These are phyloP conservation scores for Vireo griseus DNA, from an alignment of 2,797 vertebrate species.

Conservation along the genomic window DNA sequence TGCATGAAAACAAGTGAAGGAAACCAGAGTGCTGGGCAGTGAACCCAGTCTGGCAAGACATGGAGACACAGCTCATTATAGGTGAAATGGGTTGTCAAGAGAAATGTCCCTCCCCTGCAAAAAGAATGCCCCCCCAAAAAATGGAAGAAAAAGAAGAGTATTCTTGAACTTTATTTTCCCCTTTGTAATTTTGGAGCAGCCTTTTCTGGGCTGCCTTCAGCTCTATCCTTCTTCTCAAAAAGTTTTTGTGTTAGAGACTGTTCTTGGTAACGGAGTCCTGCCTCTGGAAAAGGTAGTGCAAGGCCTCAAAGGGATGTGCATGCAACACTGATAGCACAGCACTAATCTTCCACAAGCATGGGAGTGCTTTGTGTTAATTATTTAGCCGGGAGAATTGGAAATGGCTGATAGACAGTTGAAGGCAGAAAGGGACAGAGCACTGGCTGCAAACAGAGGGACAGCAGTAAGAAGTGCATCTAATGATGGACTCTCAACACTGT, in stretches of 20 bases:
- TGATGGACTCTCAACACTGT: accelerated
- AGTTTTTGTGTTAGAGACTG: not conserved
- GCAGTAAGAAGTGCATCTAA: not conserved
- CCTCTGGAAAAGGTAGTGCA: not conserved
- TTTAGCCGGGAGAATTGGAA: not conserved
- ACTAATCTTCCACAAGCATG: not conserved
- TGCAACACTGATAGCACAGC: not conserved
- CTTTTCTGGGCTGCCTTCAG: not conserved
- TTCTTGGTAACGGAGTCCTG: not conserved
- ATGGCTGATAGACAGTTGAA: not conserved
- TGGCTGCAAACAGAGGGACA: not conserved
- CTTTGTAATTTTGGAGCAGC: not conserved
- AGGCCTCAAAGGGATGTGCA: not conserved
- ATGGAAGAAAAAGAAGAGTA: not conserved
- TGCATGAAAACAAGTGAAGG: not conserved
- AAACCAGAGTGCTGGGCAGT: not conserved
- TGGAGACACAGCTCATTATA: not conserved
- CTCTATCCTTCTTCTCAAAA: not conserved
- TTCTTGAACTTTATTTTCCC: not conserved
- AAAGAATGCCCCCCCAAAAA: not conserved
- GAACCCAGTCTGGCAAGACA: not conserved
- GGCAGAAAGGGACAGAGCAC: not conserved
- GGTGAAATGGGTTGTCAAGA: not conserved
- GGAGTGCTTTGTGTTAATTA: not conserved
- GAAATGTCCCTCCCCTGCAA: not conserved